A percentile compares a stretch with the other conserved stretches of the same genome.
These are phyloP conservation scores for Nephrotoma flavescens DNA, from an alignment of 2,888 invertebrate genomes.

Conservation along the genomic window DNA sequence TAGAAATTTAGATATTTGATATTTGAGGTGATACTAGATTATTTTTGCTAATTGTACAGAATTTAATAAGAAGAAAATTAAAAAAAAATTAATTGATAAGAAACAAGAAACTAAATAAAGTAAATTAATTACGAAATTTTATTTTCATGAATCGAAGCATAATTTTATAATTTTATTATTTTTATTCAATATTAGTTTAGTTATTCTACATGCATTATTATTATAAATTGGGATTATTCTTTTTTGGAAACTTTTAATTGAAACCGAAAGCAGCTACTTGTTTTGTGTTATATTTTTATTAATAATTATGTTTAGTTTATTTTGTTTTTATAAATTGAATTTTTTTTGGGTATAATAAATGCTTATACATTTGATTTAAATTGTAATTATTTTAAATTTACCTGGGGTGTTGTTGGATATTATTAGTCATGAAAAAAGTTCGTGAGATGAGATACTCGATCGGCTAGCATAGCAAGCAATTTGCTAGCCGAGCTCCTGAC, in stretches of 20 bases:
- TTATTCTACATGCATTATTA: background rate
- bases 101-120: background rate
- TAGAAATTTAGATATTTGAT: slow-evolving; percentile 8
- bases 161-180: too few species aligned
- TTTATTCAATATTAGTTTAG: too few species aligned
- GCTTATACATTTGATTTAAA: background rate
- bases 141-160: background rate
- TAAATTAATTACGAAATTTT: background rate
- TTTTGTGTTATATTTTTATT: background rate
- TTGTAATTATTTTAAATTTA: background rate
- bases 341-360: background rate
- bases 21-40: slow-evolving; percentile 14
- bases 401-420: too few species aligned
- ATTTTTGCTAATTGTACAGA: slow-evolving; percentile 10
- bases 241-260: background rate
- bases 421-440: too few species aligned
- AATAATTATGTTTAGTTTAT: background rate
- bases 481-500: too few species aligned
- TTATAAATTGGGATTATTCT: background rate
- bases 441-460: too few species aligned
- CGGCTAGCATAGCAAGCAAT: too few species aligned
- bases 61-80: background rate
- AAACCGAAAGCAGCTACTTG: background rate
- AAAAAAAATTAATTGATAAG: background rate
- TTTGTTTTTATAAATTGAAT: background rate